Percentiles rank a stretch among this genome's conserved stretches.
These are phyloP conservation scores for Austrofundulus limnaeus DNA, from an alignment of 2,113 vertebrate species.

Conservation along the genomic window DNA sequence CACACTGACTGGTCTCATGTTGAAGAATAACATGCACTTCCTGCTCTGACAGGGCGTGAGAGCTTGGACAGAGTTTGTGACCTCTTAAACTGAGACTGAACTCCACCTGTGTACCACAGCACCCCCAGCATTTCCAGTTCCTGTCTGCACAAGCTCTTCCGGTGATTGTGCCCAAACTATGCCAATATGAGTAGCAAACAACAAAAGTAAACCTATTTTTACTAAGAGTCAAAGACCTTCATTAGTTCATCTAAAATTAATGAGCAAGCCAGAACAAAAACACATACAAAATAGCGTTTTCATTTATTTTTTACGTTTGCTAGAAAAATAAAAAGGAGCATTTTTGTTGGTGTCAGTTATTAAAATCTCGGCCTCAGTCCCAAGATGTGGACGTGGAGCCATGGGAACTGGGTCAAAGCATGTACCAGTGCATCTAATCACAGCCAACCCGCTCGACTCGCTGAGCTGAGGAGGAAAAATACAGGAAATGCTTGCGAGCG, in stretches of 20 bases:
- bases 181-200: conserved; percentile 53
- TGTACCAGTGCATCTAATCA: conserved; percentile 63
- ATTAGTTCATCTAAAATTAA: conserved; percentile 33
- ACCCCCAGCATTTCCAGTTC: conserved; percentile 46
- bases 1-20: not conserved
- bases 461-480: conserved; percentile 30
- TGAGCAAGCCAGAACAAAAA: conserved; percentile 12
- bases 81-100: conserved; percentile 19
- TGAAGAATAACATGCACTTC: conserved; percentile 18
- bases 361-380: conserved; percentile 32
- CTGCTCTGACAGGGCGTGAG: conserved; percentile 4
- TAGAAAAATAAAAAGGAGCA: conserved; percentile 21
- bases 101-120: conserved; percentile 31
- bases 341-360: conserved; percentile 49
- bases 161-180: conserved; percentile 68
- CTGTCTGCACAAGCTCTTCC: conserved; percentile 72
- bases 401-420: conserved; percentile 76
- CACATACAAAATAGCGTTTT: conserved; percentile 21
- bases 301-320: conserved; percentile 9
- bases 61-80: conserved; percentile 15
- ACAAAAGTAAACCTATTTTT: conserved; percentile 49
- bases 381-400: conserved; percentile 56
- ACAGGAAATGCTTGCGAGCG: conserved; percentile 42
- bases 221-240: conserved; percentile 43
- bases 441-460: conserved; percentile 44